Percentiles rank a stretch among this genome's conserved stretches.
phyloP scores from a whole-genome alignment of 2,888 invertebrate genomes.

The Pardosa pseudoannulata region DNA sequence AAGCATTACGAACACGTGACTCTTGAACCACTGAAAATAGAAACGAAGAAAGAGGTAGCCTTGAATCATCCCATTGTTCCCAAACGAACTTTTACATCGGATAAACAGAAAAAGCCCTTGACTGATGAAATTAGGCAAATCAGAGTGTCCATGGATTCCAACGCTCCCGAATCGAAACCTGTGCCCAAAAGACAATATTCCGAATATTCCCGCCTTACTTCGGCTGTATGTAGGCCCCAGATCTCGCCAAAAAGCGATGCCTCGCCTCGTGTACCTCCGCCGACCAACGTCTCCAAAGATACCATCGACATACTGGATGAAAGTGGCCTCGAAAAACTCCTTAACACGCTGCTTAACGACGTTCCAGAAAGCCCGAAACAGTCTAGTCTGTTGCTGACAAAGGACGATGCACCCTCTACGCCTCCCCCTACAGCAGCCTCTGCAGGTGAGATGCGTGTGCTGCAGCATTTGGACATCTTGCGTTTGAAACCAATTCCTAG shows the following conservation, averaged over 20 bases:
- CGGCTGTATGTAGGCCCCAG: slow-evolving; percentile 28
- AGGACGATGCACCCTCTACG: slow-evolving; percentile 24
- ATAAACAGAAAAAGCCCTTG: background rate
- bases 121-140: slow-evolving; percentile 59
- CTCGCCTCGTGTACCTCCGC: background rate
- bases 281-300: background rate
- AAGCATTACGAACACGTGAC: slow-evolving; percentile 10
- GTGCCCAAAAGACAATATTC: background rate
- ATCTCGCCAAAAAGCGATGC: slow-evolving; percentile 1
- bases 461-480: slow-evolving; percentile 67
- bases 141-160: slow-evolving; percentile 62
- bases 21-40: background rate
- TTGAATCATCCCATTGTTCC: background rate
- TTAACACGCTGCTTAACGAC: slow-evolving; percentile 56
- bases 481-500: slow-evolving; percentile 62
- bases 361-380: slow-evolving; percentile 50
- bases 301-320: slow-evolving; percentile 34
- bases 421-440: slow-evolving; percentile 20
- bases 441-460: slow-evolving; percentile 69
- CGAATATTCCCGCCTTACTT: slow-evolving; percentile 45
- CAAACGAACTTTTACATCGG: background rate
- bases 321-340: slow-evolving; percentile 48
- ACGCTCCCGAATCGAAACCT: background rate
- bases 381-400: slow-evolving; percentile 28
- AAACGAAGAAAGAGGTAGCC: background rate